These are phyloP conservation scores for Harpegnathos saltator DNA, from an alignment of 1,140 invertebrate species.

Conservation along the genomic window DNA sequence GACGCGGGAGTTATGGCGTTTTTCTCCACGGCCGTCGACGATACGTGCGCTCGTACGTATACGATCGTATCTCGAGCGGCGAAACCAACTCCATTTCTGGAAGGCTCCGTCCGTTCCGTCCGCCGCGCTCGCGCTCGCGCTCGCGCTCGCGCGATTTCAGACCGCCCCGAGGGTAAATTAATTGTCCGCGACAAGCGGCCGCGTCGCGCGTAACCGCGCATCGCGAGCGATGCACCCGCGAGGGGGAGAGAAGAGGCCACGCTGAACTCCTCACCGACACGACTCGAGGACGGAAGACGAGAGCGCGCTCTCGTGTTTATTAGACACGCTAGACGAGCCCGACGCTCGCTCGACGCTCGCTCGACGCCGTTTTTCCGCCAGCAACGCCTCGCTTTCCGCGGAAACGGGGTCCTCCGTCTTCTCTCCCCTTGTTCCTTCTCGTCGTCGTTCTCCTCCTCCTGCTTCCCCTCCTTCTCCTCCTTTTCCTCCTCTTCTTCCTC, in stretches of 20 bases:
- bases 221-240: conserved; percentile 14
- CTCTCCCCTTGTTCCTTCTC: background rate
- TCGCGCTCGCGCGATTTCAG: conserved; percentile 63
- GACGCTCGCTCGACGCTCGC: too few relatives aligned
- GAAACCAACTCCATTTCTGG: conserved; percentile 85
- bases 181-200: conserved; percentile 76
- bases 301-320: conserved; percentile 73
- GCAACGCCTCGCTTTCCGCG: conserved; percentile 41
- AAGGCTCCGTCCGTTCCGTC: conserved; percentile 61
- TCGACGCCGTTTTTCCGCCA: conserved; percentile 65
- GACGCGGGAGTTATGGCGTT: conserved; percentile 84
- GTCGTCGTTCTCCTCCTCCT: background rate
- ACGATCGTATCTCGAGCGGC: conserved; percentile 82
- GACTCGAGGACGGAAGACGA: background rate
- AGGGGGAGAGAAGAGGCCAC: conserved; percentile 18
- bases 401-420: conserved; percentile 23
- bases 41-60: conserved; percentile 63
- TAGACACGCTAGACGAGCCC: conserved; percentile 76
- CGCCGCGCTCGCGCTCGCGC: conserved; percentile 62
- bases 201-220: conserved; percentile 49
- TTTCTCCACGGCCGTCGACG: conserved; percentile 75
- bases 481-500: too few relatives aligned
- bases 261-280: too few relatives aligned
- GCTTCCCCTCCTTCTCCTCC: background rate
- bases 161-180: conserved; percentile 77